These are phyloP conservation scores for Colletes gigas DNA, from an alignment of 1,140 invertebrate genomes.

Conservation along the genomic window DNA sequence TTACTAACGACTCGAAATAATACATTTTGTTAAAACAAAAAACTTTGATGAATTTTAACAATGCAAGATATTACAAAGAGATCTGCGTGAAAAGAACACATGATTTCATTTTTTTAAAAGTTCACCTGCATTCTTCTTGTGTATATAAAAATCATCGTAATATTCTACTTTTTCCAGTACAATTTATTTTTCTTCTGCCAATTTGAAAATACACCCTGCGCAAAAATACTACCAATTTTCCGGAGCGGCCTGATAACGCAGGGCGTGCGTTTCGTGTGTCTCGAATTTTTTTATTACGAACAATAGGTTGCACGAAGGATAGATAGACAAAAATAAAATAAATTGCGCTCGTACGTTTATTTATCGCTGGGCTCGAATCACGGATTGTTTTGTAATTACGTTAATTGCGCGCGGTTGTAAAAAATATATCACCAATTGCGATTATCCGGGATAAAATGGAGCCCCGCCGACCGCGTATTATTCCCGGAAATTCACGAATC, in stretches of 20 bases:
- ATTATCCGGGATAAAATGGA: conserved; percentile 36
- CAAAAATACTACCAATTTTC: conserved; percentile 34
- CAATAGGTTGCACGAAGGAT: conserved; percentile 17
- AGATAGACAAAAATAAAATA: conserved; percentile 29
- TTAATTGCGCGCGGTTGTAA: conserved; percentile 56
- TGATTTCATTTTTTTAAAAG: too few species aligned
- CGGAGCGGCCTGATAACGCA: not conserved
- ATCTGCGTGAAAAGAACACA: too few species aligned
- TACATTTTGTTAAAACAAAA: too few species aligned
- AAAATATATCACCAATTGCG: conserved; percentile 53
- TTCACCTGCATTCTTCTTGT: too few species aligned
- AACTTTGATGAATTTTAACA: too few species aligned
- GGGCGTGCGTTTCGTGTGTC: too few species aligned
- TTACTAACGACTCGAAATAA: too few species aligned
- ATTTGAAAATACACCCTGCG: too few species aligned
- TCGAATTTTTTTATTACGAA: conserved; percentile 28
- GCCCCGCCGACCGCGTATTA: conserved; percentile 36
- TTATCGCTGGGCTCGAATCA: conserved; percentile 45
- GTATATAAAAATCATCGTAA: too few species aligned
- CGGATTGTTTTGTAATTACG: conserved; percentile 43
- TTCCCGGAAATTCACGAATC: conserved; percentile 33
- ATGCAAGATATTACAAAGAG: too few species aligned
- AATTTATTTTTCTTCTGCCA: too few species aligned
- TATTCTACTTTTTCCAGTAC: too few species aligned
- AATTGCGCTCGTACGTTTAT: conserved; percentile 22